These are phyloP conservation scores for Osmerus eperlanus DNA, from an alignment of 2,113 vertebrate genomes.

Conservation along the genomic window DNA sequence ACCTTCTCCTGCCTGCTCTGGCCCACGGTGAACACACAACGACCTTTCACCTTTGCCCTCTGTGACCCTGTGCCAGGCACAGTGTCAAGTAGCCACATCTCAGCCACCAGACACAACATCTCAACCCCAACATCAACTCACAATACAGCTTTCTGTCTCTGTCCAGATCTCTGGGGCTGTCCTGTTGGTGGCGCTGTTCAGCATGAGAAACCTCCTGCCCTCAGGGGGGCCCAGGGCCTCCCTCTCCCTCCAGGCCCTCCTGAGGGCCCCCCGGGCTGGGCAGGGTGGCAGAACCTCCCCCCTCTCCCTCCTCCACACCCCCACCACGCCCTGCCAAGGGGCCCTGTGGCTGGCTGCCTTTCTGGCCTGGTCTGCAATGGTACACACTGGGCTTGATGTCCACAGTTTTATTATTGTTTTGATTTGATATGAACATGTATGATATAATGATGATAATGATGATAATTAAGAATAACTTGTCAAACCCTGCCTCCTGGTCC, in stretches of 20 bases:
- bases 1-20: conserved; percentile 45
- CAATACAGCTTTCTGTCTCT: conserved; percentile 1
- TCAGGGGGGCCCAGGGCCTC: conserved; percentile 22
- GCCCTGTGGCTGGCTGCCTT: conserved; percentile 31
- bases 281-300: neutral
- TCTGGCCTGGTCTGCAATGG: conserved; percentile 56
- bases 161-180: conserved; percentile 63
- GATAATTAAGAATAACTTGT: too few relatives aligned
- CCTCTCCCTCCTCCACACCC: neutral
- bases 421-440: too few relatives aligned
- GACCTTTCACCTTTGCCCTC: neutral
- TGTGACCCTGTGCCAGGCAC: too few relatives aligned
- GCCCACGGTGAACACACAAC: conserved; percentile 56
- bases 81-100: too few relatives aligned
- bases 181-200: conserved; percentile 47
- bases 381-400: conserved; percentile 41
- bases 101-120: too few relatives aligned
- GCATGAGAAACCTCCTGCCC: conserved; percentile 48
- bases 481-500: neutral
- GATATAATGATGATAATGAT: too few relatives aligned
- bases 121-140: too few relatives aligned
- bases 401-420: neutral
- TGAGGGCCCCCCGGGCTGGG: conserved; percentile 12
- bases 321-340: conserved; percentile 24
- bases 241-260: conserved; percentile 42